Evolutionary conservation across 92 coral and sea anemone genomes (phyloP), one percentile per base, ranked within the genome.

Genomic region (Blastomussa wellsi): DNA sequence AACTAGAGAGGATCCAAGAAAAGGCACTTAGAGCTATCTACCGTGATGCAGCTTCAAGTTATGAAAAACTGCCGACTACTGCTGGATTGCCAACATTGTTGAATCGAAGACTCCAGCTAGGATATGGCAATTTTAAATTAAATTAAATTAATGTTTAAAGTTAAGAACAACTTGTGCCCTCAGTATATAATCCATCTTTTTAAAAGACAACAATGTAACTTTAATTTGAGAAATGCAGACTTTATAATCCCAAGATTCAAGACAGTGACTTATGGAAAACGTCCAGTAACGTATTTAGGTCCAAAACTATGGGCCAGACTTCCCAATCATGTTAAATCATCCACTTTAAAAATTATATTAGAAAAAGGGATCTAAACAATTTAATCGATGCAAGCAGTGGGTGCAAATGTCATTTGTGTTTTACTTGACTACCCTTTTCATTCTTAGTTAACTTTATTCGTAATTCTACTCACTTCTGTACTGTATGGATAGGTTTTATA

Each of bases 1-100:
- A 22, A 22, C 65, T 57, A 59, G 66, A 59, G 28, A 17, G 66
- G 66, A 59, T 59, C 66, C 66, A 59, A 59, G 66, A 59, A 19
- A 59, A 59, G 66, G 66, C 66, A 19, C 66, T 59, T 59, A 59
- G 65, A 57, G 65, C 65, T 15, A 57, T 57, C 65, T 57, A 57
- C 65, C 65, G 65, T 57, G 65, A 57, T 20, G 15, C 20, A 57
- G 65, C 26, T 15, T 22, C 65, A 57, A 57, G 65, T 57, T 57
- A 57, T 57, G 65, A 59, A 59, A n/a, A 5, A 59, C 66, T 59
- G 66, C 66, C 20, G 66, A n/a, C 66, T 59, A 26, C 66, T 59
- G 66, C 66, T 59, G 28, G 66, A 19, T n/a, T 59, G 26, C 66
- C 66, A n/a, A 59, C 66, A 59, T n/a, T 5, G 66, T 17, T 5